Evolutionary conservation across 2,113 vertebrate genomes (phyloP).

Genomic region (Columba livia): DNA sequence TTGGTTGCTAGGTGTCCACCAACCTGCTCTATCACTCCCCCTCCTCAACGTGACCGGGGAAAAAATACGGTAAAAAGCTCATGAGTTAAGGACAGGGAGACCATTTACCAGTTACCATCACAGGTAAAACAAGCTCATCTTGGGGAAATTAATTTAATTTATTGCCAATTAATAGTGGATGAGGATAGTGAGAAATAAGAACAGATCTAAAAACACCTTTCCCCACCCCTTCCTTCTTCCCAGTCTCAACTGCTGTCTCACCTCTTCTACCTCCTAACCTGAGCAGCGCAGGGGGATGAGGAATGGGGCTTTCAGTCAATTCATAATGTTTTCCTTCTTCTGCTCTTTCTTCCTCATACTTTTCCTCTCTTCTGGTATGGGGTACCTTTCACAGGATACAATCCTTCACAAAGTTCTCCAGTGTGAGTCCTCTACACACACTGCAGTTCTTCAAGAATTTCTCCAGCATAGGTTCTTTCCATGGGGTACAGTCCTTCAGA

Average conservation of each 20-base stretch:
- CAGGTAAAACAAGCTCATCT: background rate
- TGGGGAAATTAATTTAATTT: background rate
- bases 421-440: fast-evolving
- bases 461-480: background rate
- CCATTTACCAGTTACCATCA: background rate
- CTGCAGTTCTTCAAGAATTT: background rate
- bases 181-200: background rate
- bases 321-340: background rate
- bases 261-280: background rate
- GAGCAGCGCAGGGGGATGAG: fast-evolving
- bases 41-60: background rate
- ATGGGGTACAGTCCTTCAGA: background rate
- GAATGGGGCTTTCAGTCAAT: background rate
- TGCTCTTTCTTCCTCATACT: background rate
- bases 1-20: background rate
- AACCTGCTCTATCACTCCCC: background rate
- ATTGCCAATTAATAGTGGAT: background rate
- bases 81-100: background rate
- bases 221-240: fast-evolving
- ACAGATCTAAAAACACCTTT: background rate
- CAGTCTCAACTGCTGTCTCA: background rate
- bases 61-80: background rate
- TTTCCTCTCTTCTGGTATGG: background rate
- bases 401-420: background rate
- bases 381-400: fast-evolving